Conservation (phyloP, 2,113 vertebrate genomes). For the Gallinago undulata region DNA sequence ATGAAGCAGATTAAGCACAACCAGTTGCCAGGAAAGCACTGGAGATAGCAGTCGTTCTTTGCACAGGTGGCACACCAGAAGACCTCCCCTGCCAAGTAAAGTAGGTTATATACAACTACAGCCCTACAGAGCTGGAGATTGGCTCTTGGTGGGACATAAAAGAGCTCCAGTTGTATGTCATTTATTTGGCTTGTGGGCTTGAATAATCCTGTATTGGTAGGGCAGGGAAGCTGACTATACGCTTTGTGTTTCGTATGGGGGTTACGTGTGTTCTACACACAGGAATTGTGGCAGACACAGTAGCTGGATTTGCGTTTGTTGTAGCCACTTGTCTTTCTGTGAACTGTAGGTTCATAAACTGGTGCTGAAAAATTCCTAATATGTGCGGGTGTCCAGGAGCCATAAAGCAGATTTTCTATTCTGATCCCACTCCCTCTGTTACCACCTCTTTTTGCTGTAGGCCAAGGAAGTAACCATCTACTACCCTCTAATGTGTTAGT, state of each 20-base stretch:
- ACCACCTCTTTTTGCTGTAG: neutral
- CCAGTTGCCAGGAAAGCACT: neutral
- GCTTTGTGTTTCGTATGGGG: neutral
- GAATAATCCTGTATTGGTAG: neutral
- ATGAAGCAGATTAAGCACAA: neutral
- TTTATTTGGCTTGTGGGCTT: neutral
- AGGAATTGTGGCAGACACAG: neutral
- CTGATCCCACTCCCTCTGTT: neutral
- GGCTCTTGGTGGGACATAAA: neutral
- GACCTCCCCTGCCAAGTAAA: neutral
- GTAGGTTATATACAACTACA: neutral
- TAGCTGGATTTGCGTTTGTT: neutral
- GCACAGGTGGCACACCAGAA: neutral
- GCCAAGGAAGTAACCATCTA: neutral
- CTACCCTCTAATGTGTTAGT: neutral
- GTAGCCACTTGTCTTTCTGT: neutral
- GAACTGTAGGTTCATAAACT: neutral
- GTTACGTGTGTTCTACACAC: neutral
- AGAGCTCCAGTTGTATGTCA: neutral
- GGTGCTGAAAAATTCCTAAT: neutral
- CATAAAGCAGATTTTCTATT: neutral
- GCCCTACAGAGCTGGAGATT: neutral
- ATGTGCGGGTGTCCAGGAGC: neutral
- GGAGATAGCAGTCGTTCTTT: neutral
- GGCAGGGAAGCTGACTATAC: neutral